Conservation (phyloP, 1,140 invertebrate species). For the Helicoverpa armigera region DNA sequence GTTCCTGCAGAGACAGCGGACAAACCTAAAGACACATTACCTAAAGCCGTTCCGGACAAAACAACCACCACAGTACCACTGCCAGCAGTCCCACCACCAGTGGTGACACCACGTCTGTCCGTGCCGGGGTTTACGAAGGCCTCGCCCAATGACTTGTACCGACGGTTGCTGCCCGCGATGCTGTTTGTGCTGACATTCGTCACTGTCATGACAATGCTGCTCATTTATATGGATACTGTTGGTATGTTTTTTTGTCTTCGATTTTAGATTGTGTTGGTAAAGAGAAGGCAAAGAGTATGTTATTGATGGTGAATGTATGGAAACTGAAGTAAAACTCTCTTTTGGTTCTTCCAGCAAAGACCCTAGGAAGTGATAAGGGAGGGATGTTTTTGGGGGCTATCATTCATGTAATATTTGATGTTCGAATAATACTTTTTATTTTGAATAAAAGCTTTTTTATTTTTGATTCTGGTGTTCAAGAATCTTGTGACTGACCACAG, state of each 20-base stretch:
- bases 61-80: constrained; percentile 51
- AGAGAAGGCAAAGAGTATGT: no score
- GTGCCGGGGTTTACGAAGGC: constrained; percentile 77
- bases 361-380: no score
- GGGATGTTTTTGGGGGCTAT: no score
- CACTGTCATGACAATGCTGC: constrained; percentile 89
- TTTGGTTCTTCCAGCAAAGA: no score
- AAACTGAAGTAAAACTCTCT: no score
- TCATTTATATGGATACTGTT: constrained; percentile 90
- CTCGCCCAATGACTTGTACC: constrained; percentile 79
- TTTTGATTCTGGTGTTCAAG: no score
- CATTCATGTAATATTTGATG: no score
- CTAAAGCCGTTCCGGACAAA: constrained; percentile 53
- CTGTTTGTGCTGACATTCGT: constrained; percentile 89
- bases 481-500: no score
- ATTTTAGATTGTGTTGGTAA: no score
- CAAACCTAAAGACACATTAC: constrained; percentile 58
- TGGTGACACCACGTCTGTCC: constrained; percentile 54
- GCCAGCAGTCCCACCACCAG: constrained; percentile 46
- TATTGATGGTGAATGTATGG: no score
- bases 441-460: no score
- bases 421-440: no score
- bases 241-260: constrained; percentile 77
- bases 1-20: constrained; percentile 46
- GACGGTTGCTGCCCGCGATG: constrained; percentile 87